phyloP scores from a whole-genome alignment of 2,797 vertebrate genomes.

The Neosalanx taihuensis region DNA sequence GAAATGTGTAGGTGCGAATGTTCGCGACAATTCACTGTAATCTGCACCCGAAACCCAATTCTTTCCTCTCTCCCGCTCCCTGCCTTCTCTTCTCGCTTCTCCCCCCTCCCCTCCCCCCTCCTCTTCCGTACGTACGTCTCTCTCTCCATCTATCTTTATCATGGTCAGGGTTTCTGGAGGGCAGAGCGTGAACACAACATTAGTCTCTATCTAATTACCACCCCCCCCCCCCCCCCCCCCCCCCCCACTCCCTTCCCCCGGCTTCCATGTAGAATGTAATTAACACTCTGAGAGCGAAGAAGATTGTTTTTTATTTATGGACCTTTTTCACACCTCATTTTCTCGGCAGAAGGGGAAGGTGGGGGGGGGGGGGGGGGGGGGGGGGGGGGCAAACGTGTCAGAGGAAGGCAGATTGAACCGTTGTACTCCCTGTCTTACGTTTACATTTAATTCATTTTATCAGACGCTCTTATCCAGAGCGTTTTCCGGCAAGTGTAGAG shows the following conservation, averaged over 20 bases:
- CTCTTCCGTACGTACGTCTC: not conserved
- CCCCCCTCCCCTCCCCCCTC: slow-evolving; percentile 2
- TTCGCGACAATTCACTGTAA: not conserved
- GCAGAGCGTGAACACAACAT: slow-evolving; percentile 34
- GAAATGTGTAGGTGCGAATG: not conserved
- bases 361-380: slow-evolving; percentile 1
- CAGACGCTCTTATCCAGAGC: too few relatives aligned
- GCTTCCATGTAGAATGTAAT: slow-evolving; percentile 49
- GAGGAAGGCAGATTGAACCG: not conserved
- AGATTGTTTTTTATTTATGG: slow-evolving; percentile 59
- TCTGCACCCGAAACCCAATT: slow-evolving; percentile 16
- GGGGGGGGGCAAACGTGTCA: slow-evolving; percentile 1
- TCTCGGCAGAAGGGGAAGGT: slow-evolving; percentile 12
- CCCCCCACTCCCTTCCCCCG: not conserved
- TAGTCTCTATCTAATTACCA: slow-evolving; percentile 39
- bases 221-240: slow-evolving; percentile 17
- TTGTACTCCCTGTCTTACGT: not conserved
- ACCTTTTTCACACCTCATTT: slow-evolving; percentile 27
- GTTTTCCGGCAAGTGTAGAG: too few relatives aligned
- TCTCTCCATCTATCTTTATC: not conserved
- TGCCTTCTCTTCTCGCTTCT: slow-evolving; percentile 3
- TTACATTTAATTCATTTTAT: too few relatives aligned
- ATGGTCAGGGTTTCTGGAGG: slow-evolving; percentile 23
- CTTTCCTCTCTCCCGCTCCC: not conserved
- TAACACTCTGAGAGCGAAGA: slow-evolving; percentile 39